Base-by-base conservation (phyloP, 1,140 invertebrate genomes). In the Caerostris extrusa region DNA sequence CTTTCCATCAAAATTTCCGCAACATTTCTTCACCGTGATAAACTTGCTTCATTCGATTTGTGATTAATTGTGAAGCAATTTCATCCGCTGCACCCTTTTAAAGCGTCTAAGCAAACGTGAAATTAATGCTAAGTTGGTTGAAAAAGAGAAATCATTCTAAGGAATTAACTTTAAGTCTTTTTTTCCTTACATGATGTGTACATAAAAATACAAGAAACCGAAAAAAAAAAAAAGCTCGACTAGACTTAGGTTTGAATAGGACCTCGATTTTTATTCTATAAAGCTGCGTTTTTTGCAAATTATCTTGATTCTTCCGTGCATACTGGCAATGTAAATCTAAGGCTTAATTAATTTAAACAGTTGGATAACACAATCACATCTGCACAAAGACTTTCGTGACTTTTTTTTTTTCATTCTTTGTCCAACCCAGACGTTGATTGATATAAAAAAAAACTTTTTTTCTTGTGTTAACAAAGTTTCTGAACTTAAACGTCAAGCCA, bases 311-410 rank as follows among this genome's bases (percentile, higher is more conserved):
- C 5, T 14, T 64, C 14, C 17, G 17, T 64, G 61, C 61, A 64
- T 5, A 7, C 3, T 64, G 17, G 12, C 17, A 12, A 14, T 64
- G 10, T 10, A 2, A 17, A 64, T 64, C 10, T 5, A 17, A 64
- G 17, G 12, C 10, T n/a, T 77, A n/a, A 77, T 77, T 77, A 50
- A 77, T 77, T 77, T 77, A 77, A 77, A 77, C n/a, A n/a, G 71
- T 77, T 77, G 3, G 71, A 0, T 83, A 56, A 83, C n/a, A 56
- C 55, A 50, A n/a, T 58, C 10, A 64, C 61, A 14, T 5, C 10
- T 14, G 5, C 12, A 64, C 8, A 64, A 64, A 64, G 14, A 64
- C 34, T 34, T 34, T 34, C 34, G 17, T 10, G 0, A 12, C 0
- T 64, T 64, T 64, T 64, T 58, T 58, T 8, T 10, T 5, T 17